phyloP scores from a whole-genome alignment of 2,888 invertebrate species.

The Anthophora plumipes region DNA sequence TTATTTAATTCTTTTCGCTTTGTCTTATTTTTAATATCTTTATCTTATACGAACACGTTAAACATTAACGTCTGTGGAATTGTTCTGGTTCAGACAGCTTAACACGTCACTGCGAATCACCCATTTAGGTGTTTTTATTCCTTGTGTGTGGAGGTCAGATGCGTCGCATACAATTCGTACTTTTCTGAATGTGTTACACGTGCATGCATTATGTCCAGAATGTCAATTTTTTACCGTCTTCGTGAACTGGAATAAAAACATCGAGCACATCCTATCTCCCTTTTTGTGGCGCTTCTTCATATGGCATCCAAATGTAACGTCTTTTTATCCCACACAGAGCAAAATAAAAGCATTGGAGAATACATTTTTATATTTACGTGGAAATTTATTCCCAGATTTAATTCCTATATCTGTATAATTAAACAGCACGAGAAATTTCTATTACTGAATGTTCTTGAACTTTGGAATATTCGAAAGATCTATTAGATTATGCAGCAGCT shows the following conservation, averaged over 20 bases:
- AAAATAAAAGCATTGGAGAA: too few species aligned
- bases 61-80: too few species aligned
- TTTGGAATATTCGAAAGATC: not conserved
- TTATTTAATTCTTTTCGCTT: too few species aligned
- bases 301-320: constrained; percentile 41
- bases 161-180: not conserved
- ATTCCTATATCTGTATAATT: too few species aligned
- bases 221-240: not conserved
- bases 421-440: constrained; percentile 50
- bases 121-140: too few species aligned
- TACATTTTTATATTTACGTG: too few species aligned
- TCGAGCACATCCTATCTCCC: not conserved
- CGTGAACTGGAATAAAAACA: constrained; percentile 2
- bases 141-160: not conserved
- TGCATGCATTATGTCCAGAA: not conserved
- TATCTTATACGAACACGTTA: not conserved
- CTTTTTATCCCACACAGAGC: constrained; percentile 9
- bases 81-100: too few species aligned
- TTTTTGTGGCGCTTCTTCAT: constrained; percentile 18
- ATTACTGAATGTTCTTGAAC: not conserved
- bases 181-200: not conserved
- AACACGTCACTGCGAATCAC: too few species aligned
- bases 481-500: not conserved
- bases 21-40: too few species aligned
- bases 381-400: too few species aligned